phyloP scores from a whole-genome alignment of 2,888 invertebrate genomes.

The Ectemnius lituratus region DNA sequence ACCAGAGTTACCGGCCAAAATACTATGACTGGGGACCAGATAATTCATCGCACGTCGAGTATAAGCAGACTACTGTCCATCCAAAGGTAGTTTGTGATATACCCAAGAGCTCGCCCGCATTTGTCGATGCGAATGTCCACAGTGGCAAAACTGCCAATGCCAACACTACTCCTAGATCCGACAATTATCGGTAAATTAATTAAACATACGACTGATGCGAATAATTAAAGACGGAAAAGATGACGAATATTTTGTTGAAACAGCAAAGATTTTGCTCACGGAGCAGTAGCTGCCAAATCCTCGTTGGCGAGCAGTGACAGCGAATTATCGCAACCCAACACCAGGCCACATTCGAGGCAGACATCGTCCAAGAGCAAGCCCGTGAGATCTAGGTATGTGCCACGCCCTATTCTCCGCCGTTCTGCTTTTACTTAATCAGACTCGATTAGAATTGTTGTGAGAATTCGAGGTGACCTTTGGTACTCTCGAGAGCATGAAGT shows the following conservation, averaged over 20 bases:
- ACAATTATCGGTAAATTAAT: constrained; percentile 82
- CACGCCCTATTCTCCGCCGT: background rate
- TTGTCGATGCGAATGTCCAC: constrained; percentile 66
- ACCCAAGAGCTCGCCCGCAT: constrained; percentile 77
- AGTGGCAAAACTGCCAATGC: constrained; percentile 60
- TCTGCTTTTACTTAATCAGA: background rate
- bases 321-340: constrained; percentile 78
- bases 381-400: constrained; percentile 68
- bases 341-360: constrained; percentile 74
- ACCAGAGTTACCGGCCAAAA: constrained; percentile 79
- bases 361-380: constrained; percentile 65
- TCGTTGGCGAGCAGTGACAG: constrained; percentile 80
- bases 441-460: background rate
- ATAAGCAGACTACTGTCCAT: constrained; percentile 79
- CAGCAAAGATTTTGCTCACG: constrained; percentile 84
- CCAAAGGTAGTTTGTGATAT: constrained; percentile 82
- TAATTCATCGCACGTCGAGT: constrained; percentile 62
- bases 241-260: constrained; percentile 5
- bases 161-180: constrained; percentile 76
- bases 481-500: constrained; percentile 2
- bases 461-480: background rate
- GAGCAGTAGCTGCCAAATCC: constrained; percentile 78
- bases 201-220: background rate
- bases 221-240: background rate
- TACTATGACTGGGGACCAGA: constrained; percentile 71